A percentile compares a stretch with the other conserved stretches of the same genome.
Evolutionary conservation across 2,113 vertebrate species (phyloP).

Genomic region (Zingel zingel): DNA sequence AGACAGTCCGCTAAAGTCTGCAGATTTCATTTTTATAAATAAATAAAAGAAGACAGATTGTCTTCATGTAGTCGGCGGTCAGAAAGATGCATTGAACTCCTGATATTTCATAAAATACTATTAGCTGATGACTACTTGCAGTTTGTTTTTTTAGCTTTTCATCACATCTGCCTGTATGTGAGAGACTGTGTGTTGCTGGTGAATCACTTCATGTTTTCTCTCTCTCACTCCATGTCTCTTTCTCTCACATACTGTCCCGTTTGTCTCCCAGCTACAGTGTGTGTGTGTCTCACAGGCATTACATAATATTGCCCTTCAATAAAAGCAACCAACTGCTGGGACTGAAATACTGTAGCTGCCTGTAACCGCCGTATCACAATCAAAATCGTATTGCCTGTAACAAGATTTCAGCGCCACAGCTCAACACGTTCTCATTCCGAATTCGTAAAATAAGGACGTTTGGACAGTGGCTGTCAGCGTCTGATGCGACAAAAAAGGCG

Average conservation of each 20-base stretch:
- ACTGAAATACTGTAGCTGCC: constrained; percentile 18
- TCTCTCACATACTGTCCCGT: background rate
- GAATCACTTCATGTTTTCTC: background rate
- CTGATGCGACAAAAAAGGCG: too few relatives aligned
- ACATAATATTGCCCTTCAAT: constrained; percentile 47
- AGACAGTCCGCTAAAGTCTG: too few relatives aligned
- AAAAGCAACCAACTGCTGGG: constrained; percentile 20
- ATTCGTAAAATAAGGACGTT: too few relatives aligned
- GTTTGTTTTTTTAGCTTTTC: background rate
- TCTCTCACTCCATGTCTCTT: background rate
- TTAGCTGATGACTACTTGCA: background rate
- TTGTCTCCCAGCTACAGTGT: constrained; percentile 8
- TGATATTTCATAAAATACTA: background rate
- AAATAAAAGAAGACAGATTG: too few relatives aligned
- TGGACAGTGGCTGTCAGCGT: too few relatives aligned
- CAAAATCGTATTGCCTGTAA: constrained; percentile 33
- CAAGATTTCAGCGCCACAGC: constrained; percentile 19
- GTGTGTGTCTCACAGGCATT: constrained; percentile 43
- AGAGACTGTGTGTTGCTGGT: background rate
- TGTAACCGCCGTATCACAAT: constrained; percentile 6
- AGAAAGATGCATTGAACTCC: background rate
- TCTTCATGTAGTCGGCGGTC: background rate
- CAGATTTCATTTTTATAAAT: too few relatives aligned
- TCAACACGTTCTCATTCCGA: too few relatives aligned
- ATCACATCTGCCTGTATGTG: background rate